Evolutionary conservation across 2,888 invertebrate species (phyloP).

Genomic region (Synergus umbraculus): DNA sequence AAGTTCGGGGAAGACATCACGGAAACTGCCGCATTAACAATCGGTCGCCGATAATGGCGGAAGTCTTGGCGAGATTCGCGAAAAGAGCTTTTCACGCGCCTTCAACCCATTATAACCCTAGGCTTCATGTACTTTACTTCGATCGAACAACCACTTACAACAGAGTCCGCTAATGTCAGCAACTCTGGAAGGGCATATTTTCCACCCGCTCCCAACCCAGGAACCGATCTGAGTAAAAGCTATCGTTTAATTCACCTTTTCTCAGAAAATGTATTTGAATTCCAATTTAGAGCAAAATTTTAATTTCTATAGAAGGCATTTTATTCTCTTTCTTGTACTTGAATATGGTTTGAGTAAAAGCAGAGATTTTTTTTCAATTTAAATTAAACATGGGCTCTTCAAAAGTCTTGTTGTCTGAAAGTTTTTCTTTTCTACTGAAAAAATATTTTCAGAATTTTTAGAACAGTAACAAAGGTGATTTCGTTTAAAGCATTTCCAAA

Average conservation of each 20-base stretch:
- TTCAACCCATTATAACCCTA: constrained; percentile 50
- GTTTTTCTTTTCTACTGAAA: too few relatives aligned
- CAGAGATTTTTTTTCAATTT: too few relatives aligned
- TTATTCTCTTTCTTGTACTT: background rate
- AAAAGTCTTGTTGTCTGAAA: too few relatives aligned
- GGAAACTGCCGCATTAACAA: constrained; percentile 45
- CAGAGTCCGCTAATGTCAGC: constrained; percentile 30
- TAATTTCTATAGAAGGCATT: background rate
- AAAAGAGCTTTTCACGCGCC: constrained; percentile 51
- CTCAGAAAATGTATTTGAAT: background rate
- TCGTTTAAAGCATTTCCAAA: too few relatives aligned
- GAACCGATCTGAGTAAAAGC: background rate
- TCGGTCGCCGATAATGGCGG: constrained; percentile 59
- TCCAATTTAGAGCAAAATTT: background rate
- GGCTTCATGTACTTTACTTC: constrained; percentile 46
- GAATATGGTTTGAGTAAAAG: too few relatives aligned
- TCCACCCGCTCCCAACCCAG: background rate
- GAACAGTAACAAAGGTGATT: too few relatives aligned
- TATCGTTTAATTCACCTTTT: background rate
- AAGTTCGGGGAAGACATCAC: background rate
- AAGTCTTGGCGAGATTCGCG: constrained; percentile 53
- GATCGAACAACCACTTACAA: constrained; percentile 43
- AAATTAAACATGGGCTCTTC: too few relatives aligned
- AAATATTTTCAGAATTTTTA: too few relatives aligned
- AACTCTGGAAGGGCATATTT: background rate